phyloP scores from a whole-genome alignment of 2,888 invertebrate genomes.

The Pseudanteris insignis region DNA sequence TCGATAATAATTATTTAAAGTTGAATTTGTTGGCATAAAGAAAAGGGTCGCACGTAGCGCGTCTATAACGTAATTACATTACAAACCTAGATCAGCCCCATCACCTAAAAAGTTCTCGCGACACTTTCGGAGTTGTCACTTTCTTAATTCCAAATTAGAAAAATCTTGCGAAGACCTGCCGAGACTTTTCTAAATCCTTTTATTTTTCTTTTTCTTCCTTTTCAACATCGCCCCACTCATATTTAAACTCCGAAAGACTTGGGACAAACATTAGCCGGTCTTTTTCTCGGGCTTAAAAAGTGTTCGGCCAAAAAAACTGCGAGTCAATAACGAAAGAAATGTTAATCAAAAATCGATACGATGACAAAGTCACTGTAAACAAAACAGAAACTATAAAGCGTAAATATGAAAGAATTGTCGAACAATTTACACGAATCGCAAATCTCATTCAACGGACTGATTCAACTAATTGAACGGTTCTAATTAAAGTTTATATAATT shows the following conservation, averaged over 20 bases:
- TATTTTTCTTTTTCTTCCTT: conserved; percentile 12
- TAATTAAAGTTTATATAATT: conserved; percentile 39
- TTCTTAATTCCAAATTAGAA: conserved; percentile 42
- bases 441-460: conserved; percentile 25
- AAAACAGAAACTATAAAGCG: too few relatives aligned
- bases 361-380: conserved; percentile 16
- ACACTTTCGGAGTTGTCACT: conserved; percentile 36
- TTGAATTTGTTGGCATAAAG: conserved; percentile 12
- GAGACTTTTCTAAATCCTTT: conserved; percentile 38
- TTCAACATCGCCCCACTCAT: conserved; percentile 5
- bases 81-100: conserved; percentile 26
- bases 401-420: conserved; percentile 10
- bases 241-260: conserved; percentile 19
- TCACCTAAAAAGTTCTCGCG: conserved; percentile 29
- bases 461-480: conserved; percentile 38
- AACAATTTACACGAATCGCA: conserved; percentile 10
- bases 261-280: conserved; percentile 18
- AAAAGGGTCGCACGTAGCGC: conserved; percentile 3
- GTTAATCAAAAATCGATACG: conserved; percentile 26
- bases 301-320: conserved; percentile 1
- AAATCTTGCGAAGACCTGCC: conserved; percentile 28
- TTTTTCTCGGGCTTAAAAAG: conserved; percentile 3
- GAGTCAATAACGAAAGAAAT: conserved; percentile 6
- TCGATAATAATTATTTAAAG: conserved; percentile 11
- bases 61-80: conserved; percentile 35